Evolutionary conservation across 2,888 invertebrate species (phyloP), one percentile per base, ranked within the genome.

Genomic region (Lingula anatina): DNA sequence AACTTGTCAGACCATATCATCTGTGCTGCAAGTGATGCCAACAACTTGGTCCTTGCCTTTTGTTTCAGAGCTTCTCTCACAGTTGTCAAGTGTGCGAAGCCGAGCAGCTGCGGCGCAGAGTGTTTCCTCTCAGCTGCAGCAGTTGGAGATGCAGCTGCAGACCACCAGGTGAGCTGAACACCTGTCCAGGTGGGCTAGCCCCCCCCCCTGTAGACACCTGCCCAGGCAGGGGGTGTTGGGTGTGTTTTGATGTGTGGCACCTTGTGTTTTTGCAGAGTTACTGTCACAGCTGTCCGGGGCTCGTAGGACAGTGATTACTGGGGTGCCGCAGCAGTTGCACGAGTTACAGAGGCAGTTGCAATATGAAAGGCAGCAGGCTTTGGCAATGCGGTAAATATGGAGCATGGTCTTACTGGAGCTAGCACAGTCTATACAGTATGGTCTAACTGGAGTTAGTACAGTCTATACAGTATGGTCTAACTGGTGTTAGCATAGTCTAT

Each of bases 71-170:
- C 82, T 96, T 60, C 81, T 96, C 60, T 93, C 94, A 51, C 95
- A 95, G 81, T 82, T 96, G 76, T 93, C 94, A 45, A 93, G 93
- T 67, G 94, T 93, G 61, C 83, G 95, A 70, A 86, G 90, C 51
- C 62, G 76, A 37, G 72, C 74, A 15, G 71, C 75, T 21, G 72
- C 72, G 23, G 70, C 70, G 23, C 73, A 74, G 56, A 71, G 68
- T 54, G 73, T 75, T 9, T 71, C 72, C 9, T 70, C 73, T 43
- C 74, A 73, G 56, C 57, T 94, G 75, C 93, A 93, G 76, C 93
- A 94, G 76, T 81, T 94, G 67, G 93, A 94, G 81, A 92, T 94
- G 90, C 94, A 94, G 80, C 59, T 76, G 81, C 93, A 93, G 78
- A 82, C 67, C 88, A 93, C 79, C 88, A 92, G 83, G 90, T 73